These are phyloP conservation scores for Uria aalge DNA, from an alignment of 2,113 vertebrate genomes.

Conservation along the genomic window DNA sequence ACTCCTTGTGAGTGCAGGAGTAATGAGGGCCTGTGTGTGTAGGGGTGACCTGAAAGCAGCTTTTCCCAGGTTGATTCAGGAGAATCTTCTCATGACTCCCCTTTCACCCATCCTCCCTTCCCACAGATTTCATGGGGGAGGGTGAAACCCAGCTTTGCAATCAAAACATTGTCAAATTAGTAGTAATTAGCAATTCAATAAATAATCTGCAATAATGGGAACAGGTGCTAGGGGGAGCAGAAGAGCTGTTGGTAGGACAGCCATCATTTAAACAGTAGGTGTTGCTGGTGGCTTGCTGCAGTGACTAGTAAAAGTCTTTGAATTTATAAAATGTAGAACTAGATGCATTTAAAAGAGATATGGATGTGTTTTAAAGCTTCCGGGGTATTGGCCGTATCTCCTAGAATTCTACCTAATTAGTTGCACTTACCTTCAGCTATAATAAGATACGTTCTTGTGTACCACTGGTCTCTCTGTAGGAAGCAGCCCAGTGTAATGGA, in stretches of 20 bases:
- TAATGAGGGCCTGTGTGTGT: not conserved
- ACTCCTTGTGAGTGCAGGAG: not conserved
- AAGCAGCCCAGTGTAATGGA: not conserved
- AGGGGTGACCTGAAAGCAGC: not conserved
- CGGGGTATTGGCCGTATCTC: not conserved
- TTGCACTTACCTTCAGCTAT: not conserved
- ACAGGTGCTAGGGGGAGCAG: slow-evolving; percentile 39
- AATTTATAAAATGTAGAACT: not conserved
- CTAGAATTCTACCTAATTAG: not conserved
- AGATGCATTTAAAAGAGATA: not conserved
- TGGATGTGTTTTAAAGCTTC: not conserved
- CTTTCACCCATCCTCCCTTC: not conserved
- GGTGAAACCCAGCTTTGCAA: not conserved
- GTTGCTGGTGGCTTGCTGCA: not conserved
- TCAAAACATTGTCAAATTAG: not conserved
- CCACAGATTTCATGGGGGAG: not conserved
- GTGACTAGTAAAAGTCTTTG: not conserved
- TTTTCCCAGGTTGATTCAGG: not conserved
- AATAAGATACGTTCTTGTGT: not conserved
- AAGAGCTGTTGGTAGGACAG: not conserved
- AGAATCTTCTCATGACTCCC: not conserved
- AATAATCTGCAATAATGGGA: not conserved
- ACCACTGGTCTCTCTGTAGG: not conserved
- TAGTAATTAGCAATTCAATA: not conserved
- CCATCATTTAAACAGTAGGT: not conserved